Evolutionary conservation across 2,113 vertebrate species (phyloP), one percentile per base, ranked within the genome.

Genomic region (Paramisgurnus dabryanus): DNA sequence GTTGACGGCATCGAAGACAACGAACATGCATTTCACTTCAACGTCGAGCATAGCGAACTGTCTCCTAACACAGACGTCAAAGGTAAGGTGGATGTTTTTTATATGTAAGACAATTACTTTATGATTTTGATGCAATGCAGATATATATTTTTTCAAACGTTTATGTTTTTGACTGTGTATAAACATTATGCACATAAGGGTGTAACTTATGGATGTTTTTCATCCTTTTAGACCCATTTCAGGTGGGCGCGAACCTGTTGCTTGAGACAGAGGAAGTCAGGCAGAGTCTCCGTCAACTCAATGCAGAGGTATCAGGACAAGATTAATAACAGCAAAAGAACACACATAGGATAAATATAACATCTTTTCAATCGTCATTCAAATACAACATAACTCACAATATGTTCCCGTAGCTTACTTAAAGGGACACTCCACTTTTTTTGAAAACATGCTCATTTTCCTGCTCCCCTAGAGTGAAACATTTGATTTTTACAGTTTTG

Each of bases 1-100:
- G 97, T 98, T 83, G 97, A 98, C 39, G 97, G 97, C 79, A 97
- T 96, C 45, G 97, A 98, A 83, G 96, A 98, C 85, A 92, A 94
- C 0, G 87, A 91, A 7, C 89, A 86, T 12, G 82, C 91, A 0
- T 98, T 97, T 93, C 92, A 92, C 40, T 97, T 97, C 86, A 93
- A 93, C 43, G 5, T 83, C 11, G 93, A 94, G 65, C 80, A 86
- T n/a, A 84, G 57, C 0, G 89, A 85, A 58, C 81, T 50, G 55
- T 45, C 69, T 10, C 9, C 39, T 17, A 90, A 86, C 4, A 67
- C 70, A 63, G 85, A 72, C 27, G 61, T 67, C 60, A 80, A 79
- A 92, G 93, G 86, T 92, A 89, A 88, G 74, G 49, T 13, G 13
- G 8, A 66, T 2, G 43, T 1, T 27, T 6, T 7, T 63, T 70